Base-by-base conservation (phyloP, 2,113 vertebrate species). In the sheep (Ovis aries) region DNA sequence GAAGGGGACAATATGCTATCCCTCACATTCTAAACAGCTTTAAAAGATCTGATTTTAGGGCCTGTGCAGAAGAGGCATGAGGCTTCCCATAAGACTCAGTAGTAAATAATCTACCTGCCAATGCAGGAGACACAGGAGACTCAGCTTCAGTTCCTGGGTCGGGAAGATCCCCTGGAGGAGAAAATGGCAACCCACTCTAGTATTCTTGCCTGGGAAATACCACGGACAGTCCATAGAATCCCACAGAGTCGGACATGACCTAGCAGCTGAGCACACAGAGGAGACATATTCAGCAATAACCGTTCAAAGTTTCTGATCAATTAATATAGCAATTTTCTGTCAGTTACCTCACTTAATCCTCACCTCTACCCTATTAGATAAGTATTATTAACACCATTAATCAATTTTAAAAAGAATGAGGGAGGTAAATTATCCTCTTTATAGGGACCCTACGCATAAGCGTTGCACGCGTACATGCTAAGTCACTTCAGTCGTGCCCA, bases 381-480 rank as follows among this genome's bases (percentile, higher is more conserved):
- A 57, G 5, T 16, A 25, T 59, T 53, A 77, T 64, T 64, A 59
- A 45, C 10, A 52, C 7, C 29, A 21, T 23, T 36, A 43, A 25
- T 57, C 55, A 57, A 50, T 27, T 83, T 16, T 29, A n/a, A 60
- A 14, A 52, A n/a, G 25, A 88, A 84, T 36, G 50, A 86, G 13
- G 8, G 29, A 88, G 13, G 5, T 21, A 5, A 81, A n/a, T 5
- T n/a, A 16, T 31, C 15, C 74, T 77, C 6, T 60, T 80, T 53
- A 17, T 7, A 19, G 19, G 12, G 31, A 59, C 23, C 27, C 55
- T 33, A 7, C 4, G 4, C 40, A 4, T 31, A 29, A 90, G 31
- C 4, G 0, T 0, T 43, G 45, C 67, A 12, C 19, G 0, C 6
- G n/a, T 74, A 23, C n/a, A 74, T 23, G n/a, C 67, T 40, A 3